phyloP scores from a whole-genome alignment of 2,888 invertebrate species.

The Brachyptera risi region DNA sequence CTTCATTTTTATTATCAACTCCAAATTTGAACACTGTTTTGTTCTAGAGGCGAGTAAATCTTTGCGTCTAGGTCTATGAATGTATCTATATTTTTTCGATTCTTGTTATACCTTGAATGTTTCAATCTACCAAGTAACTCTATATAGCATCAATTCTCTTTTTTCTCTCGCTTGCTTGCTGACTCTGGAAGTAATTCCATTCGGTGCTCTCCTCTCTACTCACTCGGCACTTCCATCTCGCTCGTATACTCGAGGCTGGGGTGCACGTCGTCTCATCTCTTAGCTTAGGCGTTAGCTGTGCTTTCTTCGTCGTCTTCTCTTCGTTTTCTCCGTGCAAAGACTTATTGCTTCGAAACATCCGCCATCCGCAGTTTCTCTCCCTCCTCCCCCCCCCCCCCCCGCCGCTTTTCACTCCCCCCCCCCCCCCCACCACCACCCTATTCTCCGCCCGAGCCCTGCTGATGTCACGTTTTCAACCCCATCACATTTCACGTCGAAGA shows the following conservation, averaged over 20 bases:
- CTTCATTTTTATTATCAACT: too few relatives aligned
- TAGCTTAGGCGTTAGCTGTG: neutral
- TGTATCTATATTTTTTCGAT: neutral
- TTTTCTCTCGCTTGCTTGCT: neutral
- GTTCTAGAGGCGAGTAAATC: too few relatives aligned
- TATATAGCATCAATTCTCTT: conserved; percentile 7
- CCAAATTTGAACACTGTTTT: too few relatives aligned
- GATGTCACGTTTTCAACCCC: too few relatives aligned
- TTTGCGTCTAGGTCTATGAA: neutral
- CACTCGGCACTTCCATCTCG: too few relatives aligned
- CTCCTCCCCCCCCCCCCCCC: too few relatives aligned
- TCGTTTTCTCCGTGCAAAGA: neutral
- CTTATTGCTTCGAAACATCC: conserved; percentile 16
- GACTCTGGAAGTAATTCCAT: conserved; percentile 3
- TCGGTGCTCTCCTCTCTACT: neutral
- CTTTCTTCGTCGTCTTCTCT: neutral
- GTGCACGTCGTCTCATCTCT: too few relatives aligned
- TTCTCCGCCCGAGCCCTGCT: neutral
- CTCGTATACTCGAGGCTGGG: too few relatives aligned
- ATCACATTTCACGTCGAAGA: too few relatives aligned
- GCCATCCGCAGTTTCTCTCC: neutral
- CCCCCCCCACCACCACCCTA: neutral
- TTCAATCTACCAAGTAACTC: neutral
- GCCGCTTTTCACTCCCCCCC: neutral
- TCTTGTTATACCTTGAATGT: neutral